These are phyloP conservation scores for Entomobrya proxima DNA, from an alignment of 2,888 invertebrate genomes.

Conservation along the genomic window DNA sequence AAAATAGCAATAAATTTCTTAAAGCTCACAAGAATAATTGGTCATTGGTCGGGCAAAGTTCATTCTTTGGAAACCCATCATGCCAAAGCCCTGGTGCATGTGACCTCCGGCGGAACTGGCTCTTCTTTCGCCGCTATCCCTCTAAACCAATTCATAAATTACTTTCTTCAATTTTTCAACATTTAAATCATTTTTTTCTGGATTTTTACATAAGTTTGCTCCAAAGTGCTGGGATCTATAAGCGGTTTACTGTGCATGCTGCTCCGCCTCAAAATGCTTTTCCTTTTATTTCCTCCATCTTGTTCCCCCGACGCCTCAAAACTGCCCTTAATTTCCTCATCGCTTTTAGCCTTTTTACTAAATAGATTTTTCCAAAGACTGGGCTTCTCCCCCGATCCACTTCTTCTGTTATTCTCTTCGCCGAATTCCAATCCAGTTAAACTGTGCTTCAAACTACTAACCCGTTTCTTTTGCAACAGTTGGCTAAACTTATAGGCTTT, in stretches of 20 bases:
- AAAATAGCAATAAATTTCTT: no score
- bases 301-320: neutral
- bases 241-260: neutral
- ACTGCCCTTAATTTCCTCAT: neutral
- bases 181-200: no score
- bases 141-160: no score
- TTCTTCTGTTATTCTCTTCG: no score
- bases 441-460: neutral
- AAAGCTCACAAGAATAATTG: conserved; percentile 31
- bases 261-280: neutral
- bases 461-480: conserved; percentile 28
- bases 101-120: neutral
- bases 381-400: no score
- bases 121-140: neutral
- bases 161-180: no score
- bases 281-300: neutral
- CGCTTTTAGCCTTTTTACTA: neutral
- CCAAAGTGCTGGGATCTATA: conserved; percentile 2
- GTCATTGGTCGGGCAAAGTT: conserved; percentile 54
- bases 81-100: conserved; percentile 33
- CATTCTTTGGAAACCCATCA: conserved; percentile 57
- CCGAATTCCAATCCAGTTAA: neutral
- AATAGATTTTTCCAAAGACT: neutral
- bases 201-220: conserved; percentile 26
- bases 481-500: conserved; percentile 65